Evolutionary conservation across 1,140 invertebrate species (phyloP), one percentile per base, ranked within the genome.

Genomic region (Eupeodes corollae): DNA sequence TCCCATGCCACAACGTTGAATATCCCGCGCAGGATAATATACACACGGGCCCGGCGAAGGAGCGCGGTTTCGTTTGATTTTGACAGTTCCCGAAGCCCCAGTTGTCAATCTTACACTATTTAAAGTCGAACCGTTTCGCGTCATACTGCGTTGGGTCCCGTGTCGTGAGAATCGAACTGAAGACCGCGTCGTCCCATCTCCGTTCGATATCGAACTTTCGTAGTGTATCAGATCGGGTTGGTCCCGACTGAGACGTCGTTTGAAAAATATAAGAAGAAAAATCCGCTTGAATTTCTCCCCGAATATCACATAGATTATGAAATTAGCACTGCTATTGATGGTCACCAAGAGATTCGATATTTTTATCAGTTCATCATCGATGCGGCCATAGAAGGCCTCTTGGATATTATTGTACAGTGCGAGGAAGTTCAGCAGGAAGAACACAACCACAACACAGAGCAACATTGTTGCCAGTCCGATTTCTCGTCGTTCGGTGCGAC

Each of bases 301-400:
- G 64, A 96, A 95, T 33, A 94, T 91, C 49, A 95, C 92, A 70
- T 98, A 98, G 50, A 98, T 92, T 44, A 97, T 82, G 66, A 97
- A 97, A 68, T 98, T 98, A 32, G 96, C 87, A 54, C 92, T 93
- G 56, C 91, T 95, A 72, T 98, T 98, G 55, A 97, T 84, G 21
- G 89, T 95, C 11, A 97, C 91, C 26, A 97, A 74, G n/a, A 97
- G 77, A 68, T 98, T 96, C 53, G 86, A 85, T 8, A 78, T 75
- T 57, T 86, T 90, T 8, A 96, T 85, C 40, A 97, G 70, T 39
- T 88, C 79, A 61, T 90, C 73, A 57, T 81, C 62, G 51, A 75
- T 75, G 49, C 71, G 82, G 33, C 78, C 76, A 58, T 75, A 77
- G 59, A 84, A 86, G 15, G 80, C 80, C 63, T 93, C 91, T 48